Conservation (phyloP, 2,888 invertebrate species). For the Dromius quadrimaculatus region DNA sequence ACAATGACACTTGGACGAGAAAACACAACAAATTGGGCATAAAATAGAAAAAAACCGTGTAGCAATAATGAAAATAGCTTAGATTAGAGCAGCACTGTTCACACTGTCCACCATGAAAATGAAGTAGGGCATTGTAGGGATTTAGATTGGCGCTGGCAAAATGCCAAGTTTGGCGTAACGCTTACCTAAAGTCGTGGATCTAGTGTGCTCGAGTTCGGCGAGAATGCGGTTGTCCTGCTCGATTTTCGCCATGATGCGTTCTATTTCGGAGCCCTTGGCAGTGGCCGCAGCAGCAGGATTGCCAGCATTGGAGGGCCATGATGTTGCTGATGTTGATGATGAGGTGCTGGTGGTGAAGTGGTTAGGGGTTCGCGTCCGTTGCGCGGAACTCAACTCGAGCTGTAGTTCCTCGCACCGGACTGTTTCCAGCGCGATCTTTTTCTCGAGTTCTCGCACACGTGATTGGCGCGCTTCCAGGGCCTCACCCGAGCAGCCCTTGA, state of each 20-base stretch:
- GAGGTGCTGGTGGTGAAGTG: slow-evolving; percentile 67
- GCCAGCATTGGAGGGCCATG: slow-evolving; percentile 62
- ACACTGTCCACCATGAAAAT: slow-evolving; percentile 33
- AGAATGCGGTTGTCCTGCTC: slow-evolving; percentile 91
- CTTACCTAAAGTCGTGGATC: slow-evolving; percentile 77
- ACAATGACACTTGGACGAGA: slow-evolving; percentile 6
- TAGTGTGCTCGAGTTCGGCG: slow-evolving; percentile 89
- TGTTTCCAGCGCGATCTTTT: slow-evolving; percentile 77
- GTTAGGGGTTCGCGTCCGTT: slow-evolving; percentile 66
- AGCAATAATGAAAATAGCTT: slow-evolving; percentile 1
- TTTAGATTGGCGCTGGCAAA: slow-evolving; percentile 25
- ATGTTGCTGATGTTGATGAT: slow-evolving; percentile 62
- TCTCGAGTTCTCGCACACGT: slow-evolving; percentile 89
- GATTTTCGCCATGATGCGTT: slow-evolving; percentile 94
- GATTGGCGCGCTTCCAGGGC: slow-evolving; percentile 81
- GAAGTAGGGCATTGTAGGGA: slow-evolving; percentile 25
- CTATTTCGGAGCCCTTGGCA: slow-evolving; percentile 79
- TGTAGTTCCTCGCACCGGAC: slow-evolving; percentile 87
- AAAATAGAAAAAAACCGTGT: slow-evolving; percentile 19
- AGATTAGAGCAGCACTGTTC: slow-evolving; percentile 33
- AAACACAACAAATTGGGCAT: slow-evolving; percentile 21
- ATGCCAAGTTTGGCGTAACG: slow-evolving; percentile 17
- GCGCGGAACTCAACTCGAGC: slow-evolving; percentile 81
- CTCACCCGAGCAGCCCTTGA: slow-evolving; percentile 71
- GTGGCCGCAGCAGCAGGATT: slow-evolving; percentile 63